Conservation (phyloP, 2,113 vertebrate genomes). For the Cyprinus carpio region DNA sequence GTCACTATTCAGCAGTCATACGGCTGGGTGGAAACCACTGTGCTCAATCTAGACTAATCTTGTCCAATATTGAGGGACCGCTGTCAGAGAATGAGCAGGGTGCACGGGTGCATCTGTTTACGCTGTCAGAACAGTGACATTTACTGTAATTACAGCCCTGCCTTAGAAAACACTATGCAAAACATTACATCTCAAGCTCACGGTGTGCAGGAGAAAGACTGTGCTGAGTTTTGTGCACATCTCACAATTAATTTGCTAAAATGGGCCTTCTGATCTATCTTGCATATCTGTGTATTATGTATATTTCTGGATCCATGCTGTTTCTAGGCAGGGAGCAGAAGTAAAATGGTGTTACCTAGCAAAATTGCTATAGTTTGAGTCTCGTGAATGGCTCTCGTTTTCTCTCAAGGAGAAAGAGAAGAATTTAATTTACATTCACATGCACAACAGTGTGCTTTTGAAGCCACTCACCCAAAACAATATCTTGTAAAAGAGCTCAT, state of each 20-base stretch:
- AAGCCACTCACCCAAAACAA: not conserved
- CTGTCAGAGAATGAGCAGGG: conserved; percentile 31
- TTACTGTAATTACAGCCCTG: conserved; percentile 42
- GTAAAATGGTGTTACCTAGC: not conserved
- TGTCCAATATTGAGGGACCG: not conserved
- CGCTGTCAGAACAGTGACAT: conserved; percentile 35
- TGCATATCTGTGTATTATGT: not conserved
- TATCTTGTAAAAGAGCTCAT: not conserved
- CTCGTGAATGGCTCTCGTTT: not conserved
- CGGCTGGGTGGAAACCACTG: not conserved
- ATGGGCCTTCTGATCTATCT: not conserved
- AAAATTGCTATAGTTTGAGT: too few species aligned
- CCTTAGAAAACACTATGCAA: conserved; percentile 19
- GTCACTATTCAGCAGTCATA: not conserved
- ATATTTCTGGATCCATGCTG: not conserved
- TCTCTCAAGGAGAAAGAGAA: not conserved
- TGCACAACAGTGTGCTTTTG: not conserved
- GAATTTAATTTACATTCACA: not conserved
- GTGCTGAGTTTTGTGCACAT: not conserved
- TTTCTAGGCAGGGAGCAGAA: not conserved
- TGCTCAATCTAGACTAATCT: conserved; percentile 25
- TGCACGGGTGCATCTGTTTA: conserved; percentile 10
- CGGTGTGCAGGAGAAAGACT: too few species aligned
- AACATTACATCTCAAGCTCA: conserved; percentile 29
- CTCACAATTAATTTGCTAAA: not conserved